A percentile compares a stretch with the other conserved stretches of the same genome.
Conservation (phyloP, 1,140 invertebrate species). For the Bathynomus jamesi region DNA sequence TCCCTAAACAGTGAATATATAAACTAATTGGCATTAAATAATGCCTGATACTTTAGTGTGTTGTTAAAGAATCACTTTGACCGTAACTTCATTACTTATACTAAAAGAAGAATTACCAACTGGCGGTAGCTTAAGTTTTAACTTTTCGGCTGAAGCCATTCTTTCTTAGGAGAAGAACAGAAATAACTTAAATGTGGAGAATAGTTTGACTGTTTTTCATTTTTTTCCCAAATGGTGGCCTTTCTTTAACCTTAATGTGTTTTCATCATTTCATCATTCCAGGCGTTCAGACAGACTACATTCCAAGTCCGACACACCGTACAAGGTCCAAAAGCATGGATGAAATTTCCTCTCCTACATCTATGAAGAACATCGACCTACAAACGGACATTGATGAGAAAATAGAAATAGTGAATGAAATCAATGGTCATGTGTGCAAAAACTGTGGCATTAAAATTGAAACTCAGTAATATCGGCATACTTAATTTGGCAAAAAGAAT, state of each 20-base stretch:
- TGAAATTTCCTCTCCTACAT: not conserved
- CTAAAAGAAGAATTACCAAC: no score
- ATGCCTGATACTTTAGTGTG: not conserved
- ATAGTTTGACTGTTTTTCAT: not conserved
- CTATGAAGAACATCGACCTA: not conserved
- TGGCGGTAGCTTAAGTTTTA: not conserved
- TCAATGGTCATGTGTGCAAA: not conserved
- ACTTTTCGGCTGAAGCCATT: not conserved
- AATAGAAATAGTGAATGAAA: not conserved
- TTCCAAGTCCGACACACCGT: not conserved
- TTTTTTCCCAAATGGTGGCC: no score
- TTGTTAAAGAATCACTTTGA: not conserved
- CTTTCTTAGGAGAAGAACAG: not conserved
- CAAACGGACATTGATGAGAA: not conserved
- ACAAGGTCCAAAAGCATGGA: not conserved
- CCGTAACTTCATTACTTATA: no score
- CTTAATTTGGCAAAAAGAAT: no score
- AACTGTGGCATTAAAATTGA: not conserved
- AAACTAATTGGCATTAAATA: not conserved
- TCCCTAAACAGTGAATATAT: not conserved
- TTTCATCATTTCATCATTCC: no score
- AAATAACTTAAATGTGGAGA: not conserved
- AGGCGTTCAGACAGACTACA: not conserved
- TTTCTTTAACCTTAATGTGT: no score
- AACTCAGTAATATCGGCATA: not conserved